Evolutionary conservation across 2,888 invertebrate genomes (phyloP).

Genomic region (Chloroclystis v-ata): DNA sequence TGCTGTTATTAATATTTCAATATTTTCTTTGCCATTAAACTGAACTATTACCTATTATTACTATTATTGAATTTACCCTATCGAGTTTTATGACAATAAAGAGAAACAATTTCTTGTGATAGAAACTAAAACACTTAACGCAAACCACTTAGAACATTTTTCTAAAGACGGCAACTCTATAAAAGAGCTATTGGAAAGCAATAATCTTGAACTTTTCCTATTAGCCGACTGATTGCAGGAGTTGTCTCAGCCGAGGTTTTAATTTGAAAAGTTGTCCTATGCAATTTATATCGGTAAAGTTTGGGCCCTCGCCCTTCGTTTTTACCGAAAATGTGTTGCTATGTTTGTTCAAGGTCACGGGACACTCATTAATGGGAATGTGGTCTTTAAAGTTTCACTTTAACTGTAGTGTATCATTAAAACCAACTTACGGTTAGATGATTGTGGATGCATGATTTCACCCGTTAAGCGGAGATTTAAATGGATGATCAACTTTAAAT

Average conservation of each 20-base stretch:
- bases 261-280: conserved; percentile 48
- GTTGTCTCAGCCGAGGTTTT: conserved; percentile 38
- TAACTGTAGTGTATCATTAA: neutral
- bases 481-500: too few relatives aligned
- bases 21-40: too few relatives aligned
- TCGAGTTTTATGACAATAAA: neutral
- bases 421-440: neutral
- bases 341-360: conserved; percentile 5
- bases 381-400: neutral
- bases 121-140: neutral
- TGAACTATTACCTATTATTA: too few relatives aligned
- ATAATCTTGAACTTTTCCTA: conserved; percentile 51
- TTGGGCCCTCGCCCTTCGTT: conserved; percentile 26
- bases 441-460: too few relatives aligned
- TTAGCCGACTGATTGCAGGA: conserved; percentile 44
- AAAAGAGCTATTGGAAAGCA: conserved; percentile 41
- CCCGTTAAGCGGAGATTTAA: too few relatives aligned
- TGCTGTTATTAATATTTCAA: too few relatives aligned
- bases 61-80: neutral
- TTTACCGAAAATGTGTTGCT: conserved; percentile 21
- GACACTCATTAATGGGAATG: conserved; percentile 4
- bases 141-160: conserved; percentile 8
- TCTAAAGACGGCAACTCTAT: conserved; percentile 23
- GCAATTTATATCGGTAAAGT: conserved; percentile 39
- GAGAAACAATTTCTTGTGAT: neutral